These are phyloP conservation scores for Podarcis muralis DNA, from an alignment of 2,113 vertebrate species.

Conservation along the genomic window DNA sequence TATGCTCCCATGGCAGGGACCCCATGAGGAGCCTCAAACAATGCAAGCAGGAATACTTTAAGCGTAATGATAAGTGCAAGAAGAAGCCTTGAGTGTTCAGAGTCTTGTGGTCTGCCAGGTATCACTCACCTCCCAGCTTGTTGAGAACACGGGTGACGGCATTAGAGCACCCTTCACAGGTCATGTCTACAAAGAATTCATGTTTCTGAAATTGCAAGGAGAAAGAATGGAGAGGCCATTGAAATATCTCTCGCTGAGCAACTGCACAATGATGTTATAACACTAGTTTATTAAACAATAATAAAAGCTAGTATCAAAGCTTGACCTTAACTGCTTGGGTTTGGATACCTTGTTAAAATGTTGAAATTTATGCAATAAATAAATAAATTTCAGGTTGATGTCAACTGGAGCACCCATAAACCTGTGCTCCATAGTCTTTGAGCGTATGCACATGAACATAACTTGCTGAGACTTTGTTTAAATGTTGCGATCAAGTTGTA, in stretches of 20 bases:
- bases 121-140: conserved; percentile 83
- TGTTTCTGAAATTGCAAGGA: conserved; percentile 81
- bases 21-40: no score
- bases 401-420: neutral
- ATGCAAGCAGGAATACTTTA: neutral
- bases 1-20: no score
- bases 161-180: conserved; percentile 91
- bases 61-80: neutral
- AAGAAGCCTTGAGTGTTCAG: neutral
- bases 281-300: no score
- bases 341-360: neutral
- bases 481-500: neutral
- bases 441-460: neutral
- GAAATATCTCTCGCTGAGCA: neutral
- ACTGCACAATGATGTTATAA: neutral
- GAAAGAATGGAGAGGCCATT: neutral
- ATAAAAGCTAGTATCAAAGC: neutral
- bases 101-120: neutral
- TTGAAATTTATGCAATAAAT: neutral
- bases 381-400: neutral
- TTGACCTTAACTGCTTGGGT: neutral
- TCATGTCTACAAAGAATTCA: conserved; percentile 96
- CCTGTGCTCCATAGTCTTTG: neutral
- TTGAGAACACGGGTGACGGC: conserved; percentile 88
- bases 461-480: neutral